These are phyloP conservation scores for Helleia helle DNA, from an alignment of 2,888 invertebrate genomes.

Conservation along the genomic window DNA sequence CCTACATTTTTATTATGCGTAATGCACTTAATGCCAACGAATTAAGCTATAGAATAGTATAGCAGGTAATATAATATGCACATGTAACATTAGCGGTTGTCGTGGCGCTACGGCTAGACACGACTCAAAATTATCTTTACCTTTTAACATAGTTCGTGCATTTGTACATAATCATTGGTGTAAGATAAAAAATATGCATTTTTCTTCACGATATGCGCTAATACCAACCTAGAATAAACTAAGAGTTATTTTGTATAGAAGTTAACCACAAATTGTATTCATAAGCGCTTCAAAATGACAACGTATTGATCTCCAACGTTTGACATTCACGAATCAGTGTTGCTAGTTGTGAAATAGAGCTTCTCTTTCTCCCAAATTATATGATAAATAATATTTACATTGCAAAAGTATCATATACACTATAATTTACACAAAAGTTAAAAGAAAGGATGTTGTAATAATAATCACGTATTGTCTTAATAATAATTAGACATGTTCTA, in stretches of 20 bases:
- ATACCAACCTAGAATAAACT: not conserved
- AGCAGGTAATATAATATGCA: slow-evolving; percentile 4
- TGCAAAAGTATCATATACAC: not conserved
- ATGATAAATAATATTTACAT: not conserved
- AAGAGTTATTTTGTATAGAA: slow-evolving; percentile 13
- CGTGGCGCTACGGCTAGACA: no score
- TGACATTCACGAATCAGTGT: not conserved
- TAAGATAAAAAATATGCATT: not conserved
- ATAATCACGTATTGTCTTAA: not conserved
- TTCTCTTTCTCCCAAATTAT: not conserved
- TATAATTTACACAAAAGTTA: not conserved
- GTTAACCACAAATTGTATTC: slow-evolving; percentile 13
- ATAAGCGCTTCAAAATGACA: slow-evolving; percentile 14
- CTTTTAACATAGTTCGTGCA: not conserved
- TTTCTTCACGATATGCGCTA: not conserved
- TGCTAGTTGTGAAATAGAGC: not conserved
- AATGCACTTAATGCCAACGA: slow-evolving; percentile 3
- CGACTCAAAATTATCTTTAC: no score
- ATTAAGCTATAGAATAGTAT: not conserved
- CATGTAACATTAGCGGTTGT: not conserved
- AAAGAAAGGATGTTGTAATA: not conserved
- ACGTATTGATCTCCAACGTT: slow-evolving; percentile 1
- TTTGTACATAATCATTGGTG: not conserved
- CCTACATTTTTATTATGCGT: no score
- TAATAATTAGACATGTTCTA: not conserved